Base-by-base conservation (phyloP, 2,888 invertebrate genomes). In the Thyatira batis region DNA sequence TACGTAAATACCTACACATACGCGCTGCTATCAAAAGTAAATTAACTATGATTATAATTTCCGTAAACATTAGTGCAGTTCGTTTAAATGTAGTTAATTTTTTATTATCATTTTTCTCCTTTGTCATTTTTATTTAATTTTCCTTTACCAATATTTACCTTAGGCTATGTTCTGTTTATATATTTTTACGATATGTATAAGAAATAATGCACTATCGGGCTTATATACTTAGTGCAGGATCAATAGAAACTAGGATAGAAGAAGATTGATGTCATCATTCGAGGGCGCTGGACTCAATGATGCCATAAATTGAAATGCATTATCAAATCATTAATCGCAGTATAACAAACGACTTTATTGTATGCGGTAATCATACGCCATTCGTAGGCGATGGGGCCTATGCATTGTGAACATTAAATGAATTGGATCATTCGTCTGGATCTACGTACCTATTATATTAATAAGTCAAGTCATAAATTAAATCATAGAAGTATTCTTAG, bases 231-330 rank as follows among this genome's bases (percentile, higher is more conserved):
- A 27, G 62, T 61, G 58, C 63, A 65, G 63, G 62, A 62, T 73
- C 73, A 70, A 64, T 64, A 67, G 67, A 69, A 88, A 74, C 81
- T 85, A 69, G 88, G 85, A 73, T 86, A 87, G n/a, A n/a, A n/a
- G n/a, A 86, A 83, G 79, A 79, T 73, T 65, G 65, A 68, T 62
- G 77, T 70, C 77, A 71, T 70, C 55, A 58, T 63, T 68, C 65
- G 71, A 76, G 79, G 71, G 72, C 77, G 65, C 58, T 51, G 75
- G 73, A 79, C 73, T 80, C 85, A 87, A 85, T 84, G 87, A 85
- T 78, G 80, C 86, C 70, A 75, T 85, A 87, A 89, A 89, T 89
- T 87, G 83, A 83, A 85, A 78, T 82, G 80, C 79, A 80, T 84
- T 85, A 87, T 85, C 83, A 77, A 80, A 78, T 77, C 80, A 78